Conservation (phyloP, 2,888 invertebrate species). For the Petrophora chlorosata region DNA sequence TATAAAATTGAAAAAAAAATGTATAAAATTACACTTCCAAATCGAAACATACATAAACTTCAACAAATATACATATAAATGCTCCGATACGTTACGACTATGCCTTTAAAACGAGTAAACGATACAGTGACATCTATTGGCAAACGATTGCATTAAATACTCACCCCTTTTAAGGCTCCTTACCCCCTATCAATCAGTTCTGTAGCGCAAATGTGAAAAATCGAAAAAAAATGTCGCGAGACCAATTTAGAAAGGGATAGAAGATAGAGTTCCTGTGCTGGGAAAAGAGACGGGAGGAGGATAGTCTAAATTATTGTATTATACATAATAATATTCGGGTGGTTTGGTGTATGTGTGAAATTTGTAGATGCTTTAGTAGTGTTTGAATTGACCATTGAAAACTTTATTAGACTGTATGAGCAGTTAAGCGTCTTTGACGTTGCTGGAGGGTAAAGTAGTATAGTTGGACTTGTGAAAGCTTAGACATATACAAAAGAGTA, state of each 20-base stretch:
- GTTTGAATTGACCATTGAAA: not conserved
- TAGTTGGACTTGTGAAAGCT: no score
- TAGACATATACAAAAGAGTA: no score
- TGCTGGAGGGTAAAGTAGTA: no score
- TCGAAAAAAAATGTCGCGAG: conserved; percentile 51
- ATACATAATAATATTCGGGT: conserved; percentile 72
- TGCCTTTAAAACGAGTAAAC: not conserved
- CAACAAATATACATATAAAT: no score
- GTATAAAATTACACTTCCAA: no score
- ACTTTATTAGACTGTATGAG: not conserved
- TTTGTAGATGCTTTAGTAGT: not conserved
- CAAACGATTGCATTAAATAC: conserved; percentile 13
- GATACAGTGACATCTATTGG: conserved; percentile 12
- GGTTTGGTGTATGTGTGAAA: conserved; percentile 48
- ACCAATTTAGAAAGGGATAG: conserved; percentile 48
- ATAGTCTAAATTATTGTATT: conserved; percentile 75
- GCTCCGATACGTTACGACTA: no score
- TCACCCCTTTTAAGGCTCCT: not conserved
- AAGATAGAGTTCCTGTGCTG: conserved; percentile 31
- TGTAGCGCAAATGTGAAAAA: conserved; percentile 63
- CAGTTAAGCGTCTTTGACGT: no score
- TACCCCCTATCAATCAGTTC: conserved; percentile 52
- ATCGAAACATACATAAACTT: no score
- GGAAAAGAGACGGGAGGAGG: conserved; percentile 45
- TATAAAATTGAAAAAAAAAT: no score